phyloP scores from a whole-genome alignment of 92 coral and sea anemone species.

The Paragorgia papillata region DNA sequence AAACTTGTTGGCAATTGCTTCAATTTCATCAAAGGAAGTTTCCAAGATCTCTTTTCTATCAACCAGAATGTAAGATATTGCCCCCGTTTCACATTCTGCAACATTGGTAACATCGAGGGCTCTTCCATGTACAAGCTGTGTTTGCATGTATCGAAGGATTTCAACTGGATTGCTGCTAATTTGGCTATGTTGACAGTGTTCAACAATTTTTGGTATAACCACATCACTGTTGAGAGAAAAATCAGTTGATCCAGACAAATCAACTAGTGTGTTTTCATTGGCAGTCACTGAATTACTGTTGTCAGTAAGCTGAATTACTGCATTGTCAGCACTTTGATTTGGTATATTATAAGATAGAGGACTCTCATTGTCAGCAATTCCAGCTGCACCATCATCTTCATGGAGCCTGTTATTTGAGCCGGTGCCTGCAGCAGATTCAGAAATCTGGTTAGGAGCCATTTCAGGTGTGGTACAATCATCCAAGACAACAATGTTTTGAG shows the following conservation, averaged over 20 bases:
- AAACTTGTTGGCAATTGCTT: conserved; percentile 29
- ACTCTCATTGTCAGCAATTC: conserved; percentile 3
- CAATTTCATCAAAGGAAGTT: conserved; percentile 62
- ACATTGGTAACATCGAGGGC: conserved; percentile 25
- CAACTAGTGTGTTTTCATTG: conserved; percentile 13
- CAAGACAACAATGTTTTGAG: background rate
- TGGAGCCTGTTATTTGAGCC: background rate
- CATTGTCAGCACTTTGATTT: background rate
- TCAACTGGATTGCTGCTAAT: conserved; percentile 55
- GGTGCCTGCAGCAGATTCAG: conserved; percentile 21
- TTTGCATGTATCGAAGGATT: conserved; percentile 49
- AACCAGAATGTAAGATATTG: conserved; percentile 59
- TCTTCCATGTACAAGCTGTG: conserved; percentile 22
- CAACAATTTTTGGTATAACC: background rate
- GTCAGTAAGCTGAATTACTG: background rate
- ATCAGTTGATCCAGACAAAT: background rate
- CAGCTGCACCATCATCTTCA: background rate
- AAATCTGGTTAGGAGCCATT: background rate
- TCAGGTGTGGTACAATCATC: conserved; percentile 1
- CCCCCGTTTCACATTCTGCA: conserved; percentile 44
- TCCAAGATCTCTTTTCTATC: conserved; percentile 57
- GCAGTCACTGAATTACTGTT: too few species aligned
- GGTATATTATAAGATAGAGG: background rate
- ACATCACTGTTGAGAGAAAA: background rate
- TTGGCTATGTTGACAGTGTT: background rate